A percentile compares a stretch with the other conserved stretches of the same genome.
Evolutionary conservation across 2,113 vertebrate species (phyloP).

Genomic region (Stomatorhinus ivindoensis): DNA sequence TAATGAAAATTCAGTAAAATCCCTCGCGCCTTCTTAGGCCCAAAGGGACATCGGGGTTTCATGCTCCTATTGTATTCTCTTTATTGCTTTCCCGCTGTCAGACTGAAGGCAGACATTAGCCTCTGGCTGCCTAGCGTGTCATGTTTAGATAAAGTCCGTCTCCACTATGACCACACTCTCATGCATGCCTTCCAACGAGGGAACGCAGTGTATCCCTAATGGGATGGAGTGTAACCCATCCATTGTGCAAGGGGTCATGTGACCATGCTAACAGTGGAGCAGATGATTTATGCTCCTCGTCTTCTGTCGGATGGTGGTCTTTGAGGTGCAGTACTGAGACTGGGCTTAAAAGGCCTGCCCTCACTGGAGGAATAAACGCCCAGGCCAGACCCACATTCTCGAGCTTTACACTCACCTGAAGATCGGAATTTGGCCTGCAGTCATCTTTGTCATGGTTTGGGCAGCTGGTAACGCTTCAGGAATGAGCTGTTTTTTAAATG

Average conservation of each 20-base stretch:
- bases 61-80: background rate
- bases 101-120: conserved; percentile 13
- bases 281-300: conserved; percentile 57
- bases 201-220: conserved; percentile 38
- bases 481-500: conserved; percentile 24
- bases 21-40: background rate
- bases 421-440: conserved; percentile 59
- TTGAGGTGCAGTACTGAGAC: conserved; percentile 36
- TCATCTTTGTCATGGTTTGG: conserved; percentile 60
- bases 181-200: conserved; percentile 25
- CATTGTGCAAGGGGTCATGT: conserved; percentile 26
- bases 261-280: conserved; percentile 12
- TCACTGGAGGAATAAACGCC: conserved; percentile 50
- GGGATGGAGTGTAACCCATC: conserved; percentile 27
- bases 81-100: background rate
- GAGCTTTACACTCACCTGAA: conserved; percentile 65
- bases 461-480: conserved; percentile 40
- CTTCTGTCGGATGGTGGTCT: conserved; percentile 47
- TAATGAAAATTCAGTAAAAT: background rate
- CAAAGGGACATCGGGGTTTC: background rate
- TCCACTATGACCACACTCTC: conserved; percentile 23
- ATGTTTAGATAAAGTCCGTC: conserved; percentile 32
- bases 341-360: conserved; percentile 53
- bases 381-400: conserved; percentile 60
- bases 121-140: conserved; percentile 15